These are phyloP conservation scores for Penaeus japonicus DNA, from an alignment of 1,140 invertebrate genomes.

Conservation along the genomic window DNA sequence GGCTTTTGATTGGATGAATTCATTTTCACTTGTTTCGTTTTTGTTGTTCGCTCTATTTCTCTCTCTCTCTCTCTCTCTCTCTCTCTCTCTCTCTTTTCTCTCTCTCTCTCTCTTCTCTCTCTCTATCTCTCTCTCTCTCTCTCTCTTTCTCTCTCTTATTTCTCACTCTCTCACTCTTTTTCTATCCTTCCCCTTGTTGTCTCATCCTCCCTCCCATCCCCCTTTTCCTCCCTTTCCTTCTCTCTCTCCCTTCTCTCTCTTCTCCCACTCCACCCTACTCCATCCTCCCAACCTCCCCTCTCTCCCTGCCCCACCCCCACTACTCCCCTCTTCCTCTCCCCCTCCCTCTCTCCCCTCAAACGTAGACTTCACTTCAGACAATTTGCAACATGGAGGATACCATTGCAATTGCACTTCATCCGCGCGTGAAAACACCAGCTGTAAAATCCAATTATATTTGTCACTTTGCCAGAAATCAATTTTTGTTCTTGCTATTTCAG, in stretches of 20 bases:
- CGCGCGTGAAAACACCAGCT: too few relatives aligned
- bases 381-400: too few relatives aligned
- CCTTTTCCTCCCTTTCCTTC: neutral
- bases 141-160: neutral
- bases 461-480: too few relatives aligned
- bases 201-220: neutral
- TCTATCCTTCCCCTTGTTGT: neutral
- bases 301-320: neutral
- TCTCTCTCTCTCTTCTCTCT: neutral
- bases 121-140: too few relatives aligned
- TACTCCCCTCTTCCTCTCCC: neutral
- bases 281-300: neutral
- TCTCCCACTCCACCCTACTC: neutral
- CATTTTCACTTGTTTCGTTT: neutral
- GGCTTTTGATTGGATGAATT: neutral
- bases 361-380: too few relatives aligned
- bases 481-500: too few relatives aligned
- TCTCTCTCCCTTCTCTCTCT: neutral
- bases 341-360: neutral
- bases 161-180: neutral
- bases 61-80: too few relatives aligned
- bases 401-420: too few relatives aligned
- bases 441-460: too few relatives aligned
- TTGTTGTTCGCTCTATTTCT: too few relatives aligned
- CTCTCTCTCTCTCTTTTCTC: neutral